These are phyloP conservation scores for Monodelphis domestica DNA, from an alignment of 2,797 vertebrate species.

Conservation along the genomic window DNA sequence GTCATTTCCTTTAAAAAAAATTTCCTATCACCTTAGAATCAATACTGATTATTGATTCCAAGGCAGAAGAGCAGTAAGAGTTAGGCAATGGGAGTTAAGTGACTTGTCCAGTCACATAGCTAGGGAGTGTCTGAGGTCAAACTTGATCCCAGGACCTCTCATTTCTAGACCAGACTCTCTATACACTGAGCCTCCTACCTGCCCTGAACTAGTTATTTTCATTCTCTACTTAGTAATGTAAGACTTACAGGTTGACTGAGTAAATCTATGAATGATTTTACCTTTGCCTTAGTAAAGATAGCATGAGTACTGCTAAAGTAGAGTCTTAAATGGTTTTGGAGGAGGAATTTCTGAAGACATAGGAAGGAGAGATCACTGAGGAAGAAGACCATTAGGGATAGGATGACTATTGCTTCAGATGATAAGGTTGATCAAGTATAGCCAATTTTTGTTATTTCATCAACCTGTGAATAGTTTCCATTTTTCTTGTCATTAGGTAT, in stretches of 20 bases:
- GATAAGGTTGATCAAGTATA: constrained; percentile 26
- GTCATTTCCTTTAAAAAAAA: neutral
- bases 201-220: neutral
- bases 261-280: constrained; percentile 4
- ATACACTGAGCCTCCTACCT: too few species aligned
- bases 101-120: too few species aligned
- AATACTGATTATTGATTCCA: too few species aligned
- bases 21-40: too few species aligned
- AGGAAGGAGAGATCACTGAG: neutral
- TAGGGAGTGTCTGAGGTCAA: too few species aligned
- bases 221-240: neutral
- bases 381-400: constrained; percentile 4
- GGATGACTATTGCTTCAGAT: constrained; percentile 23
- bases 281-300: neutral
- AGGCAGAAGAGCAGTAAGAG: too few species aligned
- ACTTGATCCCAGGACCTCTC: too few species aligned
- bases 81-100: too few species aligned
- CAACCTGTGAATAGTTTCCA: neutral
- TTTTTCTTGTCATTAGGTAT: neutral
- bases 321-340: neutral
- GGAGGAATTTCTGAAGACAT: neutral
- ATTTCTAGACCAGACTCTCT: too few species aligned
- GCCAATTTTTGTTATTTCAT: neutral
- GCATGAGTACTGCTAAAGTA: neutral
- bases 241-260: neutral